Evolutionary conservation across 2,888 invertebrate species (phyloP).

Genomic region (Salticus scenicus): DNA sequence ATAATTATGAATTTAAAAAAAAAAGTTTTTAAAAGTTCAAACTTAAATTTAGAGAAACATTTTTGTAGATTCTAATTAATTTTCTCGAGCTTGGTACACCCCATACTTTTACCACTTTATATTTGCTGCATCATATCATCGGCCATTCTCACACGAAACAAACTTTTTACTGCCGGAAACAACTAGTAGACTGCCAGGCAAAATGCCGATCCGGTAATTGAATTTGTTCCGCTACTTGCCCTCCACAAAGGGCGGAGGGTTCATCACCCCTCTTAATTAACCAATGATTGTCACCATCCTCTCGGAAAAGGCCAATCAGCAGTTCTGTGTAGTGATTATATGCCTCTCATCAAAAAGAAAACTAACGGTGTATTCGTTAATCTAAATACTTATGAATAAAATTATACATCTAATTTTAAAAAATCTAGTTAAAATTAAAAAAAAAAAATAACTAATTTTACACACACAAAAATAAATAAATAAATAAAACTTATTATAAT

Average conservation of each 20-base stretch:
- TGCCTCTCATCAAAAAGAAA: slow-evolving; percentile 27
- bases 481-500: no score
- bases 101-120: no score
- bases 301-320: slow-evolving; percentile 48
- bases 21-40: no score
- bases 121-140: not conserved
- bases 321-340: slow-evolving; percentile 23
- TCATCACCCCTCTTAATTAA: slow-evolving; percentile 27
- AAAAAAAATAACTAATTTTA: no score
- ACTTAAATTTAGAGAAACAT: no score
- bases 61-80: no score
- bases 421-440: no score
- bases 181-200: not conserved
- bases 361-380: not conserved
- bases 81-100: no score
- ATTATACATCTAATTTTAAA: not conserved
- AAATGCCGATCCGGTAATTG: slow-evolving; percentile 22
- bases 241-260: slow-evolving; percentile 29
- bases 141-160: not conserved
- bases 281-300: slow-evolving; percentile 46
- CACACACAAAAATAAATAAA: no score
- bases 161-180: not conserved
- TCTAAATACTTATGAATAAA: not conserved
- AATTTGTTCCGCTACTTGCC: slow-evolving; percentile 52
- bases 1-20: no score